These are phyloP conservation scores for Rhingia campestris DNA, from an alignment of 2,888 invertebrate genomes.

Conservation along the genomic window DNA sequence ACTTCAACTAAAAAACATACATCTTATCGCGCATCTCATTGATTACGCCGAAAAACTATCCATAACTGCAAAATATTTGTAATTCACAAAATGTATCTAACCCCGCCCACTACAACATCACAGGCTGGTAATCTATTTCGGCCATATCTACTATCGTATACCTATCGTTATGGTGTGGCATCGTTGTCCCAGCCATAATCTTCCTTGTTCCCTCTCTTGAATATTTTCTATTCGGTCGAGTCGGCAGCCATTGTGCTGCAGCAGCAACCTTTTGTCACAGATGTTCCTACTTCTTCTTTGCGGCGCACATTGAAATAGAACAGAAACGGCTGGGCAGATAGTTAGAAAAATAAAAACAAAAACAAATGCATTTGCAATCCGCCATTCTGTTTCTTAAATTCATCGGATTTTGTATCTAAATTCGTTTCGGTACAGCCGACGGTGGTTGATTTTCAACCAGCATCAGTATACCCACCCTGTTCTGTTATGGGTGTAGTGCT, in stretches of 20 bases:
- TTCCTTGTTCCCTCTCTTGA: slow-evolving; percentile 16
- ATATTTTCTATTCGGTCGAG: slow-evolving; percentile 3
- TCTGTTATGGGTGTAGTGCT: slow-evolving; percentile 16
- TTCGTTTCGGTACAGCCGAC: slow-evolving; percentile 53
- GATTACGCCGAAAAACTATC: neutral
- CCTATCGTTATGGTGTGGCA: slow-evolving; percentile 42
- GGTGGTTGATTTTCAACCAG: slow-evolving; percentile 51
- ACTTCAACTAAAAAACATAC: too few relatives aligned
- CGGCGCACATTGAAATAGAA: slow-evolving; percentile 61
- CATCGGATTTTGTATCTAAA: slow-evolving; percentile 53
- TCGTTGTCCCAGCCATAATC: slow-evolving; percentile 28
- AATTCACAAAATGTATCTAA: slow-evolving; percentile 42
- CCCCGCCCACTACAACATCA: slow-evolving; percentile 55
- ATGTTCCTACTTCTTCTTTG: slow-evolving; percentile 55
- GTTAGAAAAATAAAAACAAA: slow-evolving; percentile 46
- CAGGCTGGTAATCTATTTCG: slow-evolving; percentile 58
- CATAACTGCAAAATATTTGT: slow-evolving; percentile 31
- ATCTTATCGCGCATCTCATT: neutral
- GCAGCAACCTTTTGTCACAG: slow-evolving; percentile 67
- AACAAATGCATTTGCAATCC: slow-evolving; percentile 54
- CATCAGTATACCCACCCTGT: slow-evolving; percentile 48
- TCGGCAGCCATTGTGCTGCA: slow-evolving; percentile 59
- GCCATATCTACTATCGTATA: slow-evolving; percentile 63
- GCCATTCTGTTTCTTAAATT: slow-evolving; percentile 63
- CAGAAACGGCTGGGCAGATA: slow-evolving; percentile 21